Conservation (phyloP, 2,113 vertebrate species). For the Percopsis transmontana region DNA sequence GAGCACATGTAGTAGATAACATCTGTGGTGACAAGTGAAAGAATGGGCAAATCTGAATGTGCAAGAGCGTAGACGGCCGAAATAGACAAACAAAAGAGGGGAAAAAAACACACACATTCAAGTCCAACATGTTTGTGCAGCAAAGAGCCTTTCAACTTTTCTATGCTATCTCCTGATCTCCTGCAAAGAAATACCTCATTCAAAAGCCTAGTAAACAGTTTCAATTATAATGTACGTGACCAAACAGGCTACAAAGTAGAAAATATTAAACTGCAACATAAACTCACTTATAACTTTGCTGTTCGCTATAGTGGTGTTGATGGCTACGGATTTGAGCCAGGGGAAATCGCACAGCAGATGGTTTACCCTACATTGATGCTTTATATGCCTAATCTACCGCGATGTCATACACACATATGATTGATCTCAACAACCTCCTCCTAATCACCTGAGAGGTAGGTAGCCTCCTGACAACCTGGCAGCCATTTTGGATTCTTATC, state of each 20-base stretch:
- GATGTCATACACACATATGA: slow-evolving; percentile 41
- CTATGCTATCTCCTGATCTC: too few species aligned
- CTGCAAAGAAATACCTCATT: too few species aligned
- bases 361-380: slow-evolving; percentile 28
- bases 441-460: slow-evolving; percentile 64
- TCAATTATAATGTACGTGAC: too few species aligned
- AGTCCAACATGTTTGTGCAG: neutral
- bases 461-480: slow-evolving; percentile 51
- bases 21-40: slow-evolving; percentile 57
- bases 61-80: neutral
- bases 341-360: slow-evolving; percentile 20
- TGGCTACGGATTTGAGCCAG: slow-evolving; percentile 5
- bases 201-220: too few species aligned
- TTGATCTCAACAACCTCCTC: slow-evolving; percentile 52
- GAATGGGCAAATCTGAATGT: slow-evolving; percentile 49
- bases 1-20: slow-evolving; percentile 51
- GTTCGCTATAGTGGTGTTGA: slow-evolving; percentile 14
- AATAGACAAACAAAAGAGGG: too few species aligned
- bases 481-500: slow-evolving; percentile 69
- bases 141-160: neutral
- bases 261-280: too few species aligned
- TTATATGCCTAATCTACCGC: slow-evolving; percentile 25
- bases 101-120: neutral
- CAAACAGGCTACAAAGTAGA: too few species aligned
- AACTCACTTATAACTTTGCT: neutral